Percentiles rank a stretch among this genome's conserved stretches.
Evolutionary conservation across 2,113 vertebrate species (phyloP).

Genomic region (Chaetorhynchus papuensis): DNA sequence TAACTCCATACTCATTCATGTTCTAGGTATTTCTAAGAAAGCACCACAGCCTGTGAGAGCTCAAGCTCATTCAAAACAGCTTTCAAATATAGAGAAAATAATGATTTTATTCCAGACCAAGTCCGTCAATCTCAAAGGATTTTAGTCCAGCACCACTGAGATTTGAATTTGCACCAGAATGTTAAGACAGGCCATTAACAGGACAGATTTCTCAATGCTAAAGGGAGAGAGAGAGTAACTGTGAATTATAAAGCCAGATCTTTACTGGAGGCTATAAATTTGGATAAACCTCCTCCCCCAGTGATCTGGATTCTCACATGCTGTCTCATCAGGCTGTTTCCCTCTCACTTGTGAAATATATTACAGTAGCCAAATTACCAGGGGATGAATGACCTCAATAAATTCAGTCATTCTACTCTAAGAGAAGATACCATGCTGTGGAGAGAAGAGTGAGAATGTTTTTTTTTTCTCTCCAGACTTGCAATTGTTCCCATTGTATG

Average conservation of each 20-base stretch:
- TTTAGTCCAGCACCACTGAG: not conserved
- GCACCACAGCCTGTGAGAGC: not conserved
- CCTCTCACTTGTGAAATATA: conserved; percentile 51
- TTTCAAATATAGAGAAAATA: not conserved
- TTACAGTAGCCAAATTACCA: conserved; percentile 51
- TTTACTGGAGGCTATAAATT: conserved; percentile 9
- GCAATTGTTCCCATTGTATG: conserved; percentile 8
- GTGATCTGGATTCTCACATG: conserved; percentile 32
- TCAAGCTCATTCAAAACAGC: not conserved
- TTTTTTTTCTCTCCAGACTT: not conserved
- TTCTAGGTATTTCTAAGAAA: not conserved
- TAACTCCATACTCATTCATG: not conserved
- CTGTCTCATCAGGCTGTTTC: conserved; percentile 14
- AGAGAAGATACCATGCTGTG: conserved; percentile 38
- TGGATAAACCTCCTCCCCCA: not conserved
- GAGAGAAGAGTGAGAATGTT: not conserved
- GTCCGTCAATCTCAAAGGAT: not conserved
- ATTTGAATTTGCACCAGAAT: not conserved
- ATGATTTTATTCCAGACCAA: not conserved
- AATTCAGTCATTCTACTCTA: conserved; percentile 37
- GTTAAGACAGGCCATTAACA: not conserved
- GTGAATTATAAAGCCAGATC: conserved; percentile 40
- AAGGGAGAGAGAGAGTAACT: not conserved
- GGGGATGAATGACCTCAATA: conserved; percentile 48
- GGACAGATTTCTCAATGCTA: not conserved